phyloP scores from a whole-genome alignment of 2,797 vertebrate species.

The Acrossocheilus fasciatus region DNA sequence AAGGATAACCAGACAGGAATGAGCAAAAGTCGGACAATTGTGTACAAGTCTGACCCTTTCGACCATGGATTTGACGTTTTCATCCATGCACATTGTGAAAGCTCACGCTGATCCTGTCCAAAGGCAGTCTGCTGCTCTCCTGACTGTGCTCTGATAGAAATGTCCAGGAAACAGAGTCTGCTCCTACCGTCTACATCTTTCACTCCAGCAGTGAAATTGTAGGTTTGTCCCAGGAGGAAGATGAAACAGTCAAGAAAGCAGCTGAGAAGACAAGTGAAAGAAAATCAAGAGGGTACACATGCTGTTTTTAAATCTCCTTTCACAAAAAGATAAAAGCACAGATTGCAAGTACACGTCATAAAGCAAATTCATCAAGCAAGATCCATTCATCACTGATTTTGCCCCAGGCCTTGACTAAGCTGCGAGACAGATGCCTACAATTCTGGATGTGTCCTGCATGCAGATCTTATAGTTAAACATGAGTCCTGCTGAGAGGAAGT shows the following conservation, averaged over 20 bases:
- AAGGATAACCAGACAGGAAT: background rate
- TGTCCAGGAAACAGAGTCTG: background rate
- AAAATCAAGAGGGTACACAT: background rate
- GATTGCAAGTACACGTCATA: background rate
- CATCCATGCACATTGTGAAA: background rate
- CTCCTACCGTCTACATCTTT: constrained; percentile 3
- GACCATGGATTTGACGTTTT: background rate
- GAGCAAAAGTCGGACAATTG: background rate
- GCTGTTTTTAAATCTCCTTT: constrained; percentile 17
- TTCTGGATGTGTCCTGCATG: constrained; percentile 6
- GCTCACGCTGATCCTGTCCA: background rate
- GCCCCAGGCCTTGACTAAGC: background rate
- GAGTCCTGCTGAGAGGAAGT: background rate
- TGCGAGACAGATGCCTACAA: background rate
- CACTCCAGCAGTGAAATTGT: constrained; percentile 2
- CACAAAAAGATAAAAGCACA: constrained; percentile 17
- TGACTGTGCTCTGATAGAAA: constrained; percentile 27
- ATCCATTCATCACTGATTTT: background rate
- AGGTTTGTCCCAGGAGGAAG: constrained; percentile 17
- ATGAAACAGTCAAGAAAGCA: constrained; percentile 7
- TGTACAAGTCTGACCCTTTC: background rate
- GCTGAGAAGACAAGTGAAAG: constrained; percentile 7
- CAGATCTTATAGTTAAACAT: background rate
- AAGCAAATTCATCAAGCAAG: background rate
- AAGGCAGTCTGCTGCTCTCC: constrained; percentile 1